Conservation (phyloP, 2,113 vertebrate genomes). For the Promerops cafer region DNA sequence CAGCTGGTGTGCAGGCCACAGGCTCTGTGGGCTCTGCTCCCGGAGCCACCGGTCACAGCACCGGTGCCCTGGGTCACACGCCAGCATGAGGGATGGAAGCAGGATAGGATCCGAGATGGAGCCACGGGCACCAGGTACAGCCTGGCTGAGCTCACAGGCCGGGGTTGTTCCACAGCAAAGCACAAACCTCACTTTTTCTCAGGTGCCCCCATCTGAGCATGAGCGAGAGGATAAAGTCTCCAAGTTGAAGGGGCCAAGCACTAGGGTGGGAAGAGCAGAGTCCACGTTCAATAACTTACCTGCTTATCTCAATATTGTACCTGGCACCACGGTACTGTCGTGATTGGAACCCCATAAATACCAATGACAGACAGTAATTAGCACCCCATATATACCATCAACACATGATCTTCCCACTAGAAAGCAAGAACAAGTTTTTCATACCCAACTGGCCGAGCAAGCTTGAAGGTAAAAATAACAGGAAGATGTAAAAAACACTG, state of each 20-base stretch:
- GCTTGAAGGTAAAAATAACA: slow-evolving; percentile 1
- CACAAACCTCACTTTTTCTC: not conserved
- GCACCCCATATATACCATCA: not conserved
- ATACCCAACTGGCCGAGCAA: not conserved
- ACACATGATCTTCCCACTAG: not conserved
- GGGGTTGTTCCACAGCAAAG: not conserved
- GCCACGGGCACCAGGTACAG: not conserved
- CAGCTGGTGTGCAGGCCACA: rapidly evolving
- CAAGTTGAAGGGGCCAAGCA: not conserved
- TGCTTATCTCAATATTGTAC: slow-evolving; percentile 30
- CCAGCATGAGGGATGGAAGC: not conserved
- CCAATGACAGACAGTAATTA: slow-evolving; percentile 9
- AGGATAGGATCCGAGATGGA: rapidly evolving
- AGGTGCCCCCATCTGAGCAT: not conserved
- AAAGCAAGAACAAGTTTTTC: slow-evolving; percentile 15
- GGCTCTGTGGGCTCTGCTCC: not conserved
- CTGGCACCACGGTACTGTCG: not conserved
- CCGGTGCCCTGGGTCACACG: rapidly evolving
- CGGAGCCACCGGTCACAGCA: rapidly evolving
- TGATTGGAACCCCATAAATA: slow-evolving; percentile 16
- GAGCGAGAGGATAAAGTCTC: not conserved
- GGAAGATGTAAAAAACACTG: not conserved
- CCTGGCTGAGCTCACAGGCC: not conserved
- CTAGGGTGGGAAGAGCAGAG: not conserved
- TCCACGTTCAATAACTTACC: not conserved